These are phyloP conservation scores for Tupiocoris notatus DNA, from an alignment of 2,888 invertebrate genomes.

Conservation along the genomic window DNA sequence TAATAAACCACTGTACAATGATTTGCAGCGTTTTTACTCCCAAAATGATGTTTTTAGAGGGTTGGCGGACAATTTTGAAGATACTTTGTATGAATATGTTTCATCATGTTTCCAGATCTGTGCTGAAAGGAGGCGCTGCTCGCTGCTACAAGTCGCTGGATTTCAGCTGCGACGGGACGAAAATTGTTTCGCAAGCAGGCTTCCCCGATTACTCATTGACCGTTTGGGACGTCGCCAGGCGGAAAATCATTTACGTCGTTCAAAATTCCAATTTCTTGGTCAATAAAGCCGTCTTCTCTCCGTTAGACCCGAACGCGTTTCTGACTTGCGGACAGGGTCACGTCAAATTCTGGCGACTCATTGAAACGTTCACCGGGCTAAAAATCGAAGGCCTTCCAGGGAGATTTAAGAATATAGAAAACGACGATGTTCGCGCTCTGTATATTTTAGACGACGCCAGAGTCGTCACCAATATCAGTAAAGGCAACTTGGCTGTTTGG, in stretches of 20 bases:
- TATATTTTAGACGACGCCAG: slow-evolving; percentile 87
- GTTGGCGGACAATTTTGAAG: too few species aligned
- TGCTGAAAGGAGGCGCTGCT: slow-evolving; percentile 73
- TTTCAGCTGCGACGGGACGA: slow-evolving; percentile 61
- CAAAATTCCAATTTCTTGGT: slow-evolving; percentile 85
- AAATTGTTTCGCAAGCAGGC: slow-evolving; percentile 61
- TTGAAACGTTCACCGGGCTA: slow-evolving; percentile 82
- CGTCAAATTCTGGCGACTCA: slow-evolving; percentile 93
- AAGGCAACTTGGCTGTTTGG: slow-evolving; percentile 92
- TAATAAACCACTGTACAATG: too few species aligned
- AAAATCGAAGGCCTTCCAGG: slow-evolving; percentile 87
- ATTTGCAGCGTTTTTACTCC: too few species aligned
- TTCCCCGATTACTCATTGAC: slow-evolving; percentile 58
- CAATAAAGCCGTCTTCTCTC: slow-evolving; percentile 75
- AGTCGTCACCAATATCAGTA: slow-evolving; percentile 81
- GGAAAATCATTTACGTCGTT: slow-evolving; percentile 70
- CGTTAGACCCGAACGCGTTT: slow-evolving; percentile 69
- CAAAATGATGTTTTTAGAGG: too few species aligned
- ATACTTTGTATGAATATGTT: too few species aligned
- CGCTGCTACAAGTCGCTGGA: slow-evolving; percentile 69
- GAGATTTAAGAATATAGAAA: slow-evolving; percentile 87
- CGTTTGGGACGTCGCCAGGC: slow-evolving; percentile 82
- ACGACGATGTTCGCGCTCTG: slow-evolving; percentile 81
- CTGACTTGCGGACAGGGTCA: slow-evolving; percentile 64
- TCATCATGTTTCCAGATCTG: slow-evolving; percentile 68